phyloP scores from a whole-genome alignment of 1,140 invertebrate genomes.

The Dreissena rostriformis region DNA sequence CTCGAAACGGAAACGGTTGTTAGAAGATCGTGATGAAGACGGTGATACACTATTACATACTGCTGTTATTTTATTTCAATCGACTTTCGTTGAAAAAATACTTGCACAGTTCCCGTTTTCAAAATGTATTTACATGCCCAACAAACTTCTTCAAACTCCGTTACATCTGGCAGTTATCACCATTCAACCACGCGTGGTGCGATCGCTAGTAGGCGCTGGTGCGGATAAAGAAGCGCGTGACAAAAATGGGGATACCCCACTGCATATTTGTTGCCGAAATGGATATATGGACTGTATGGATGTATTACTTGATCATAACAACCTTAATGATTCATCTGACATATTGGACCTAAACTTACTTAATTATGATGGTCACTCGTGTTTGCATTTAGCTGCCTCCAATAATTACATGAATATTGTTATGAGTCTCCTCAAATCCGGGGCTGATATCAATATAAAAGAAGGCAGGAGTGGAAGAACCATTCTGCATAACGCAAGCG shows the following conservation, averaged over 20 bases:
- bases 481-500: conserved; percentile 21
- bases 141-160: conserved; percentile 82
- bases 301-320: conserved; percentile 85
- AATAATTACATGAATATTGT: conserved; percentile 55
- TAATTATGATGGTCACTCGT: conserved; percentile 91
- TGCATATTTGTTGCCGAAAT: conserved; percentile 81
- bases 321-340: conserved; percentile 57
- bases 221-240: conserved; percentile 80
- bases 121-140: conserved; percentile 57
- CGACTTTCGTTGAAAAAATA: conserved; percentile 51
- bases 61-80: conserved; percentile 61
- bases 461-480: conserved; percentile 40
- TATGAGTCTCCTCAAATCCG: conserved; percentile 46
- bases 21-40: conserved; percentile 17
- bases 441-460: conserved; percentile 86
- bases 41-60: conserved; percentile 62
- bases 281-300: conserved; percentile 86
- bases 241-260: conserved; percentile 68
- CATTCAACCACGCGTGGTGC: conserved; percentile 84
- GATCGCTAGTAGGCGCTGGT: conserved; percentile 86
- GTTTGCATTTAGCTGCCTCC: conserved; percentile 77
- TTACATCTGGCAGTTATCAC: conserved; percentile 89
- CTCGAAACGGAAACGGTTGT: no score
- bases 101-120: conserved; percentile 47
- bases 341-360: conserved; percentile 85